Conservation (phyloP, 2,888 invertebrate genomes). For the Yponomeuta sedellus region DNA sequence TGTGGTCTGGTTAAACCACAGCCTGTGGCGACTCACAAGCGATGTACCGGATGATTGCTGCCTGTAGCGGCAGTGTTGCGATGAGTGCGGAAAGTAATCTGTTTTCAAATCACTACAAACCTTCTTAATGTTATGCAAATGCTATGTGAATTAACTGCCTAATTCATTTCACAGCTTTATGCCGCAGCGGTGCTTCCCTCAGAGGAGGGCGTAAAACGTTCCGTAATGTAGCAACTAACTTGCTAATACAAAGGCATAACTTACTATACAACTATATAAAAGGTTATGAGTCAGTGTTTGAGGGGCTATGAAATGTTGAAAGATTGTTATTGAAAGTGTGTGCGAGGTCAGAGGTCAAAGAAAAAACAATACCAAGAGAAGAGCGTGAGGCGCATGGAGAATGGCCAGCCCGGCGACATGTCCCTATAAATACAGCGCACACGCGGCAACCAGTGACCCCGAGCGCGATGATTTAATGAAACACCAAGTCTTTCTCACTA, state of each 20-base stretch:
- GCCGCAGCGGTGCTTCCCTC: not conserved
- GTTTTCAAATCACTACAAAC: not conserved
- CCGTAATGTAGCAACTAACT: not conserved
- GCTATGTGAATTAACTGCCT: not conserved
- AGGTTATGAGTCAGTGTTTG: not conserved
- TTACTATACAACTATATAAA: not conserved
- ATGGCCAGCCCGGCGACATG: constrained; percentile 31
- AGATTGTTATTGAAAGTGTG: constrained; percentile 30
- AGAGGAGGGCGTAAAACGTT: not conserved
- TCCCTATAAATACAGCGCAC: not conserved
- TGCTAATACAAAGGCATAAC: not conserved
- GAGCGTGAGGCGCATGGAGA: constrained; percentile 46
- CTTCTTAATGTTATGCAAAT: not conserved
- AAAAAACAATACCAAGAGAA: constrained; percentile 45
- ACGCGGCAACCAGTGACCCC: constrained; percentile 23
- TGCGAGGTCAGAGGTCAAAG: constrained; percentile 27
- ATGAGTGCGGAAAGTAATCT: not conserved
- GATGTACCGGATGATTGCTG: not conserved
- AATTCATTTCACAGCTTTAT: not conserved
- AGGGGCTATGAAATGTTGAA: constrained; percentile 9
- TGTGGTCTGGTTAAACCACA: not conserved
- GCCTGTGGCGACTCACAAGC: not conserved
- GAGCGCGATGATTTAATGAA: constrained; percentile 24
- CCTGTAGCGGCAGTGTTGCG: not conserved
- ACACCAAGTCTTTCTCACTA: not conserved